Base-by-base conservation (phyloP, 2,797 vertebrate genomes). In the Helarctos malayanus region DNA sequence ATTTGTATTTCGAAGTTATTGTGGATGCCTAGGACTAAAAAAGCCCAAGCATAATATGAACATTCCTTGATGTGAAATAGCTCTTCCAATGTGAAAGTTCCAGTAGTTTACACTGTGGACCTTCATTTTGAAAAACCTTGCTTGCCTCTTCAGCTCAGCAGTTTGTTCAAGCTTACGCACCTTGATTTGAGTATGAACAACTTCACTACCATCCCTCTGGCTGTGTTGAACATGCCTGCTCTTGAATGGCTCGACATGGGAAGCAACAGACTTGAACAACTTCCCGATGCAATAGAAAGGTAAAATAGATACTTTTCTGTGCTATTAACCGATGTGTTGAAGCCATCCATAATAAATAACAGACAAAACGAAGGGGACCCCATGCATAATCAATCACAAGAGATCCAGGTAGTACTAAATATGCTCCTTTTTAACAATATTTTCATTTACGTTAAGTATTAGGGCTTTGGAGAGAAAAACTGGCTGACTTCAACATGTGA, bases 201-300 rank as follows among this genome's bases (percentile, higher is more conserved):
- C 79, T 99, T 99, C 90, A 98, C 98, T 57, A 93, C 92, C 54
- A 89, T 99, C 75, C 99, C 99, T 4, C 98, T 98, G 61, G 99
- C 99, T 38, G 98, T 99, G 85, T 97, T 99, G 19, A 98, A 98
- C 54, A 98, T 99, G 98, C 99, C 99, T 0, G 98, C 97, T 0
- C 99, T 99, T 0, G 99, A 99, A 97, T 99, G 99, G 99, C 98
- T 99, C 25, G 99, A 99, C 97, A 99, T 99, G 99, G 99, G 99
- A 6, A 99, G 99, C 41, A 99, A 99, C 98, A 98, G 83, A 47
- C 98, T 99, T 35, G 98, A 99, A 98, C 93, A 97, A 56, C 98
- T 99, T 95, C 99, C 99, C 76, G 98, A 99, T 0, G 98, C 99
- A 73, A 99, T 99, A 87, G 99, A 99, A 98, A 99, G 99, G 99